A percentile compares a stretch with the other conserved stretches of the same genome.
phyloP scores from a whole-genome alignment of 2,113 vertebrate genomes.

The Saiga tatarica region DNA sequence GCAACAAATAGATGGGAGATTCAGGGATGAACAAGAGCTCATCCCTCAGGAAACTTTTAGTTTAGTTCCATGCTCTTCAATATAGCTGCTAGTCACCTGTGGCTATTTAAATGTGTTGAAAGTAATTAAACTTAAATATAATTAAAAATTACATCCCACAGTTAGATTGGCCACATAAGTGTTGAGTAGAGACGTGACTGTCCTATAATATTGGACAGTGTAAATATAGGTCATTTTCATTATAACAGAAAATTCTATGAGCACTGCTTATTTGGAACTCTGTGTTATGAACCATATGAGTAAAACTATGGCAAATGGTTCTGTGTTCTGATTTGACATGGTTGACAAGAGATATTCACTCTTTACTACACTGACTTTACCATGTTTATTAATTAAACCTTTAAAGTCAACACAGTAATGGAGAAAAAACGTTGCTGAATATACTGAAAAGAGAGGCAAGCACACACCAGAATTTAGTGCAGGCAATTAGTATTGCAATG shows the following conservation, averaged over 20 bases:
- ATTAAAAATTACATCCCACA: background rate
- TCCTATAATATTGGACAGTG: background rate
- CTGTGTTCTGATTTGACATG: background rate
- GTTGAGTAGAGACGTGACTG: background rate
- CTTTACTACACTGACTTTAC: background rate
- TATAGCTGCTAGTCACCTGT: background rate
- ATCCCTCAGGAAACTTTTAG: background rate
- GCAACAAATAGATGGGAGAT: background rate
- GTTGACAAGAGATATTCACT: background rate
- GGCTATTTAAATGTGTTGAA: background rate
- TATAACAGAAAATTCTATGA: background rate
- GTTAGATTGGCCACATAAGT: background rate
- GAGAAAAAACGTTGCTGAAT: background rate
- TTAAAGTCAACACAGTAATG: background rate
- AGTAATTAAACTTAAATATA: background rate
- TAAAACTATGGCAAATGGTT: background rate
- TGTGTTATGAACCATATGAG: background rate
- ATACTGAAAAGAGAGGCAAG: background rate
- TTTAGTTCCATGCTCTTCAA: background rate
- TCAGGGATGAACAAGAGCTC: background rate
- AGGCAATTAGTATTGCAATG: background rate
- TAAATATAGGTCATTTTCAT: background rate
- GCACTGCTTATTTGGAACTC: background rate
- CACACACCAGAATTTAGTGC: background rate
- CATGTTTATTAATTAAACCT: background rate